These are phyloP conservation scores for Lapara coniferarum DNA, from an alignment of 2,888 invertebrate species.

Conservation along the genomic window DNA sequence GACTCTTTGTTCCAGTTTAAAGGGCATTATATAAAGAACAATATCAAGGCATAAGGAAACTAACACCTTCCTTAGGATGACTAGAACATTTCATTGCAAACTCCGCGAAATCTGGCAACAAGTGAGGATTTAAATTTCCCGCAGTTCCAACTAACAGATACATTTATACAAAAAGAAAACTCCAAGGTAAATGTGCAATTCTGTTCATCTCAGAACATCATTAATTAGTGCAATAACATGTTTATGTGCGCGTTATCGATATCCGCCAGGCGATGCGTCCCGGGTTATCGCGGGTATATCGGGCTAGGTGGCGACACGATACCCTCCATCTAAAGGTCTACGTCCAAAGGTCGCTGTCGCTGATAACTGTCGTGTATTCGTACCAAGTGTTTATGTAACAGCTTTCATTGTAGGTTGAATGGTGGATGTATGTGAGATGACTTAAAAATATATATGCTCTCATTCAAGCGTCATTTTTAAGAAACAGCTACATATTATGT, in stretches of 20 bases:
- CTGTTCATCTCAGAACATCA: slow-evolving; percentile 12
- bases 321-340: slow-evolving; percentile 8
- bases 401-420: neutral
- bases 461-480: no score
- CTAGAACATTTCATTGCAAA: no score
- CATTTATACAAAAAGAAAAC: no score
- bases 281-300: slow-evolving; percentile 33
- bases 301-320: slow-evolving; percentile 5
- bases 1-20: no score
- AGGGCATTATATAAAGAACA: no score
- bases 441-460: neutral
- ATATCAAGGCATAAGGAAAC: no score
- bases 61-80: no score
- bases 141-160: no score
- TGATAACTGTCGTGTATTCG: slow-evolving; percentile 6
- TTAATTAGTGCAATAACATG: slow-evolving; percentile 40
- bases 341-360: slow-evolving; percentile 5
- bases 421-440: neutral
- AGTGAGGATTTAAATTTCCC: no score
- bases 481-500: no score
- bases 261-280: slow-evolving; percentile 41
- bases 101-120: no score
- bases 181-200: slow-evolving; percentile 2
- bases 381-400: slow-evolving; percentile 10
- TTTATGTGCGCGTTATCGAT: slow-evolving; percentile 37